Evolutionary conservation across 2,113 vertebrate genomes (phyloP).

Genomic region (Grus americana): DNA sequence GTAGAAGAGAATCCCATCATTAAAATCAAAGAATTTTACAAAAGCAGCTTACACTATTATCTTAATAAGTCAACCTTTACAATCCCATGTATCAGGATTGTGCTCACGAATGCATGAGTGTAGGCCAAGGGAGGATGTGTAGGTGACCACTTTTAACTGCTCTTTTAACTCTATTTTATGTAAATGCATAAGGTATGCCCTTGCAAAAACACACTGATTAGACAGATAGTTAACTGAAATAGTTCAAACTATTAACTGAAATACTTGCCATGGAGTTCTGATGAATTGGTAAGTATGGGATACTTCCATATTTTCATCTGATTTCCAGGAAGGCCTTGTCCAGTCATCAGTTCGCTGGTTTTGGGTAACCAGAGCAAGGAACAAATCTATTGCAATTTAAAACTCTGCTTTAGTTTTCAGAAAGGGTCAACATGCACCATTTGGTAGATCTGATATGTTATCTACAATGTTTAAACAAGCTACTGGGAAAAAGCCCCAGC

Average conservation of each 20-base stretch:
- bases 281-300: conserved; percentile 50
- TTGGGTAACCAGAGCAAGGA: conserved; percentile 77
- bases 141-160: background rate
- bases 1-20: background rate
- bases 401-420: background rate
- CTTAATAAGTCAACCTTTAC: background rate
- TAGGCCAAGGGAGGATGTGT: background rate
- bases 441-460: background rate
- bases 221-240: background rate
- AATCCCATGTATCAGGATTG: background rate
- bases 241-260: background rate
- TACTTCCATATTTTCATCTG: conserved; percentile 71
- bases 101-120: background rate
- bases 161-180: background rate
- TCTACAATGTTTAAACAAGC: background rate
- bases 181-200: background rate
- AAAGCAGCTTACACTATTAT: background rate
- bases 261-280: conserved; percentile 70
- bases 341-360: conserved; percentile 69
- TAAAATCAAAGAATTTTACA: background rate
- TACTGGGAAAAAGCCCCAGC: background rate
- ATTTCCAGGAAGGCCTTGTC: conserved; percentile 75
- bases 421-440: background rate
- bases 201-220: background rate
- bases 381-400: conserved; percentile 74